Evolutionary conservation across 2,888 invertebrate species (phyloP), one percentile per base, ranked within the genome.

Genomic region (Carcina quercana): DNA sequence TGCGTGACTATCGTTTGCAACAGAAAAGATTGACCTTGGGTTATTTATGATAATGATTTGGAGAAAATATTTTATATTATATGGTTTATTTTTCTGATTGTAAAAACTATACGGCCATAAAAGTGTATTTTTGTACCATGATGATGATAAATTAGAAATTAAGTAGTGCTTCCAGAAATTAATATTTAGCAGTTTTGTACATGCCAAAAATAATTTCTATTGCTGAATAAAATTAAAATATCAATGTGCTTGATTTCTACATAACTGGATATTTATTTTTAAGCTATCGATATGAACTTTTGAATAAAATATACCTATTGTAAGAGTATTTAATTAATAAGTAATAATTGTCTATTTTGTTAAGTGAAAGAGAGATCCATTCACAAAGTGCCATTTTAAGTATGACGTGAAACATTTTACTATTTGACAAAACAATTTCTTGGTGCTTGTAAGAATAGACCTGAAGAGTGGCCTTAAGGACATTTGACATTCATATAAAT

Each of bases 151-250:
- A n/a, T n/a, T n/a, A n/a, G n/a, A n/a, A n/a, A n/a, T n/a, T n/a
- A n/a, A n/a, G 46, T 62, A 69, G 72, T 59, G 72, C 75, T 75
- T 75, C 73, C 72, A 67, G 55, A 54, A 53, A 40, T 35, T 57
- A 43, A 38, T 42, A 45, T 40, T 41, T 45, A 50, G 44, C 47
- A 32, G 42, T 50, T 47, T 45, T 59, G 44, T 53, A 52, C 56
- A 68, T 63, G 61, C 63, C 62, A 71, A 72, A 68, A 59, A 59
- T 32, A 42, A 43, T 45, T 50, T 49, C 31, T 34, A 21, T 28
- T 35, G 48, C 47, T 8, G 12, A 24, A 17, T 17, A 17, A 5
- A 17, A 17, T 17, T 17, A 5, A 42, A 55, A 43, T n/a, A n/a
- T n/a, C n/a, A n/a, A 49, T 10, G 44, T 47, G 53, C 54, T 55